A percentile compares a stretch with the other conserved stretches of the same genome.
These are phyloP conservation scores for Microtus oregoni DNA, from an alignment of 2,113 vertebrate genomes.

Conservation along the genomic window DNA sequence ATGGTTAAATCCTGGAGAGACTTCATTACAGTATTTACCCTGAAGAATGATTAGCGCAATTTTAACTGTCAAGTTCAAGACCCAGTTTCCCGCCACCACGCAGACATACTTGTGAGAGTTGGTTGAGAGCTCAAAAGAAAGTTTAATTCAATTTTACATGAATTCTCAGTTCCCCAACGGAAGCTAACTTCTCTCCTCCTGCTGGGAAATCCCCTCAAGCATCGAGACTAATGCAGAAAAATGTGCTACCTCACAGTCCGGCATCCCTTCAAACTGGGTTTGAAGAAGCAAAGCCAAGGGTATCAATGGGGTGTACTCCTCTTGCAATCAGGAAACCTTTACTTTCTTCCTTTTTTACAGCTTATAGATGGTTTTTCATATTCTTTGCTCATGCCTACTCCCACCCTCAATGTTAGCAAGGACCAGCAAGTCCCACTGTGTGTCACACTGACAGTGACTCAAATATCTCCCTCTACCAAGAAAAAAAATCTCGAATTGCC, in stretches of 20 bases:
- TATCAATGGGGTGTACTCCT: background rate
- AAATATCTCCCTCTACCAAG: background rate
- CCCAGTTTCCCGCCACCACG: background rate
- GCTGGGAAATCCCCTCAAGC: background rate
- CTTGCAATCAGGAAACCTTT: too few relatives aligned
- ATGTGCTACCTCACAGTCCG: background rate
- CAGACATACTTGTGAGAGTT: background rate
- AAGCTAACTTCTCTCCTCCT: background rate
- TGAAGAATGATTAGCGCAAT: conserved; percentile 11
- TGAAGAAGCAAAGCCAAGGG: background rate
- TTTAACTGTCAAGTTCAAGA: background rate
- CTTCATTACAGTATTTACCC: background rate
- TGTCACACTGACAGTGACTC: background rate
- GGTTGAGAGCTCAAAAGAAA: background rate
- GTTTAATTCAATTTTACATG: background rate
- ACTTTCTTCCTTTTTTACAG: background rate
- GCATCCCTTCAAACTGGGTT: background rate
- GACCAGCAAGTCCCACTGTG: background rate
- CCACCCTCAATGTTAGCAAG: background rate
- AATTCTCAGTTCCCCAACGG: background rate
- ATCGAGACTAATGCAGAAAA: background rate
- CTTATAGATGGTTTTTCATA: background rate
- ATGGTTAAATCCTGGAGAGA: background rate
- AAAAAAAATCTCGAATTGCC: background rate
- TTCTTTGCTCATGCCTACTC: background rate